phyloP scores from a whole-genome alignment of 2,888 invertebrate genomes.

The Trachelus iudaicus region DNA sequence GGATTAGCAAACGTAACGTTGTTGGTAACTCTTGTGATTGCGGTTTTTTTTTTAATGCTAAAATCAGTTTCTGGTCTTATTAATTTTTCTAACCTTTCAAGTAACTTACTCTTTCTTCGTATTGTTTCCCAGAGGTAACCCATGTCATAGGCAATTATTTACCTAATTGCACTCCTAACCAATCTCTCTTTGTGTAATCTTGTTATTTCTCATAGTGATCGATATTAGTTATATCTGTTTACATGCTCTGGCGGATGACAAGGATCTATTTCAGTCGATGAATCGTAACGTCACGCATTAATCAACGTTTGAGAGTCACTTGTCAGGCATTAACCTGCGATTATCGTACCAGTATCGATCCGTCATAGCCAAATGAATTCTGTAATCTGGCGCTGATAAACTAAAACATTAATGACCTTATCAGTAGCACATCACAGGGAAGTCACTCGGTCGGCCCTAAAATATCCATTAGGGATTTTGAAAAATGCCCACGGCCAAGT shows the following conservation, averaged over 20 bases:
- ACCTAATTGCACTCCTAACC: not conserved
- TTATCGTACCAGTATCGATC: not conserved
- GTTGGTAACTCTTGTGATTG: not conserved
- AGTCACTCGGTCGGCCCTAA: not conserved
- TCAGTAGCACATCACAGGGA: not conserved
- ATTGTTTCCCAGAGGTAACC: not conserved
- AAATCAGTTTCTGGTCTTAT: not conserved
- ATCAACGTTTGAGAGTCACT: not conserved
- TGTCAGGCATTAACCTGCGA: not conserved
- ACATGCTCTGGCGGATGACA: not conserved
- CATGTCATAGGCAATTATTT: not conserved
- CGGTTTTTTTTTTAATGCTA: not conserved
- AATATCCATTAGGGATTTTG: not conserved
- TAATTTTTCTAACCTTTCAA: not conserved
- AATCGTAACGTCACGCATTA: not conserved
- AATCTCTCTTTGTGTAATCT: not conserved
- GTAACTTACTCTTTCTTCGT: not conserved
- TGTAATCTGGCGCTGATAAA: not conserved
- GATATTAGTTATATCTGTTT: not conserved
- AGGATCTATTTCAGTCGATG: not conserved
- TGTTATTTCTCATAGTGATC: not conserved
- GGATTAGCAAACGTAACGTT: not conserved
- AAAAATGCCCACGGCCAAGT: not conserved
- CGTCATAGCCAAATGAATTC: not conserved
- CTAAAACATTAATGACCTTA: constrained; percentile 1